Conservation (phyloP, 2,797 vertebrate species). For the Spheniscus humboldti region DNA sequence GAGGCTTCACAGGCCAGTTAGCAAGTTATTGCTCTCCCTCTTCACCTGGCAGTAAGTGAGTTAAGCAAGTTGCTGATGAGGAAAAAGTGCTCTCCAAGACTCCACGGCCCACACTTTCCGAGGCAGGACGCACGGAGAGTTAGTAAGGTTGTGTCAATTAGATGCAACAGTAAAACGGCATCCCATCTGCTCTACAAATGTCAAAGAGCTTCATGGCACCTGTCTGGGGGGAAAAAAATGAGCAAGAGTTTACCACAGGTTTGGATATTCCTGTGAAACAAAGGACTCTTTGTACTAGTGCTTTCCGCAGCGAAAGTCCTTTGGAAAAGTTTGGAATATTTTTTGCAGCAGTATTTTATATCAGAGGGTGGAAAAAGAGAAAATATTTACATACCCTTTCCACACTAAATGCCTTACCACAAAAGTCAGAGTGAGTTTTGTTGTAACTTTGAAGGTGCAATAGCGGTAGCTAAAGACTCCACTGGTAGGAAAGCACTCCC, state of each 20-base stretch:
- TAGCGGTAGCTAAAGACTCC: neutral
- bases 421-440: neutral
- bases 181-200: constrained; percentile 75
- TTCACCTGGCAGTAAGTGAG: neutral
- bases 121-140: neutral
- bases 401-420: neutral
- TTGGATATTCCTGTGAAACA: constrained; percentile 62
- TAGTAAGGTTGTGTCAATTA: constrained; percentile 41
- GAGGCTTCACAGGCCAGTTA: neutral
- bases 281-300: constrained; percentile 50
- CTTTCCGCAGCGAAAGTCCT: neutral
- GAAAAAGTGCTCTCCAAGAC: constrained; percentile 1
- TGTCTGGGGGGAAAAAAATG: constrained; percentile 30
- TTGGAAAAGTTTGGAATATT: constrained; percentile 44
- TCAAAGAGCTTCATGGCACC: constrained; percentile 60
- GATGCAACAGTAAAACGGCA: constrained; percentile 53
- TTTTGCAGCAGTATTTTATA: constrained; percentile 35
- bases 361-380: neutral
- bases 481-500: neutral
- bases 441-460: neutral
- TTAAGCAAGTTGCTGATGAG: neutral
- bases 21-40: neutral
- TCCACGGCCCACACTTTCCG: neutral
- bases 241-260: constrained; percentile 46
- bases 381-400: neutral